A percentile compares a stretch with the other conserved stretches of the same genome.
Conservation (phyloP, 2,113 vertebrate species). For the Odobenus rosmarus region DNA sequence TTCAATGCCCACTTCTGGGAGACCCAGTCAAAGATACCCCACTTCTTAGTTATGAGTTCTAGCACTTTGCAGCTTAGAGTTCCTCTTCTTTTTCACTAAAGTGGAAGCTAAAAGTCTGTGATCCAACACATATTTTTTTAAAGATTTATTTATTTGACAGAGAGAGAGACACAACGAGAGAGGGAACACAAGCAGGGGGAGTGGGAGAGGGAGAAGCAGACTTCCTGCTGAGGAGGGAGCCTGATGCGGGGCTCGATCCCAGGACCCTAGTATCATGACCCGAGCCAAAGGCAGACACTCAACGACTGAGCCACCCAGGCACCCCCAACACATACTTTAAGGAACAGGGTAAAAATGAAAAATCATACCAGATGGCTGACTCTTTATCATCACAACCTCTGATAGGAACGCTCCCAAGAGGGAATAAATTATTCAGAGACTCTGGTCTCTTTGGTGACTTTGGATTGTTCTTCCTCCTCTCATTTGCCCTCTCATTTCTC, state of each 20-base stretch:
- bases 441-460: conserved; percentile 72
- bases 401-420: conserved; percentile 12
- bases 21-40: neutral
- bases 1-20: neutral
- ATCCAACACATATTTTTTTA: conserved; percentile 58
- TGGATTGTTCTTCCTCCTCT: conserved; percentile 63
- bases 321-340: conserved; percentile 47
- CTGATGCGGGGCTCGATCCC: no score
- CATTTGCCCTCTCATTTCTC: conserved; percentile 19
- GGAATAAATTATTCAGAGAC: conserved; percentile 17
- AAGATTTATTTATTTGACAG: no score
- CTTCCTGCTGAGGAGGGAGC: no score
- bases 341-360: conserved; percentile 69
- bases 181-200: no score
- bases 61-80: neutral
- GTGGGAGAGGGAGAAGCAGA: no score
- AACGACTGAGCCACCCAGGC: no score
- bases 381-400: conserved; percentile 68
- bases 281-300: no score
- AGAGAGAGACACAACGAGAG: no score
- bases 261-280: no score
- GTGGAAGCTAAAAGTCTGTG: neutral
- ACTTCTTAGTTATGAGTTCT: neutral
- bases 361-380: conserved; percentile 66
- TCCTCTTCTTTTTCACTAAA: neutral